Evolutionary conservation across 2,888 invertebrate species (phyloP).

Genomic region (Diadegma fenestrale): DNA sequence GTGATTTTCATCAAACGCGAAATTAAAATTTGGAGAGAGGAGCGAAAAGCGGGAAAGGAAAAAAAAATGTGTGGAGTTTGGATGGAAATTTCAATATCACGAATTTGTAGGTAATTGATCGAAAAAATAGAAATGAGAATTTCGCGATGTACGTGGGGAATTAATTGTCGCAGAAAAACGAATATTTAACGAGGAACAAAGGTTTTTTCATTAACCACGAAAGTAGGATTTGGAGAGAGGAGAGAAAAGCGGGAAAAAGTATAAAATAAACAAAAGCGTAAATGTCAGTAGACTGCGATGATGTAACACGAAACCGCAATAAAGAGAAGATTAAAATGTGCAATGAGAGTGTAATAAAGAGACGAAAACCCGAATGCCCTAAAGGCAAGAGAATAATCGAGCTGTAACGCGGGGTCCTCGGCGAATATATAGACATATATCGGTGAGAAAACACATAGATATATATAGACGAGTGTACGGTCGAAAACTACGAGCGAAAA

Average conservation of each 20-base stretch:
- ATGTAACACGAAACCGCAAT: slow-evolving; percentile 19
- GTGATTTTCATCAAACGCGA: not conserved
- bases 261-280: slow-evolving; percentile 25
- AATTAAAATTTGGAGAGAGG: not conserved
- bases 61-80: not conserved
- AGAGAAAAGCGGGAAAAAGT: slow-evolving; percentile 7
- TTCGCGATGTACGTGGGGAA: not conserved
- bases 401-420: not conserved
- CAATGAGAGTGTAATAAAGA: not conserved
- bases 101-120: not conserved
- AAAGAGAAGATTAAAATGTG: slow-evolving; percentile 11
- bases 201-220: not conserved
- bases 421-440: not conserved
- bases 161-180: not conserved
- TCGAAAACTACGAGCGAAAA: slow-evolving; percentile 5
- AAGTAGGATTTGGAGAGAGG: not conserved
- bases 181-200: not conserved
- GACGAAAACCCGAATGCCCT: slow-evolving; percentile 24
- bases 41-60: not conserved
- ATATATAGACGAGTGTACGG: not conserved
- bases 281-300: slow-evolving; percentile 1
- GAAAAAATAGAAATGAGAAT: not conserved
- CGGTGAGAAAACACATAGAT: not conserved
- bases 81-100: not conserved
- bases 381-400: slow-evolving; percentile 12